Percentiles rank a stretch among this genome's conserved stretches.
Evolutionary conservation across 2,113 vertebrate genomes (phyloP).

Genomic region (Zosterops lateralis): DNA sequence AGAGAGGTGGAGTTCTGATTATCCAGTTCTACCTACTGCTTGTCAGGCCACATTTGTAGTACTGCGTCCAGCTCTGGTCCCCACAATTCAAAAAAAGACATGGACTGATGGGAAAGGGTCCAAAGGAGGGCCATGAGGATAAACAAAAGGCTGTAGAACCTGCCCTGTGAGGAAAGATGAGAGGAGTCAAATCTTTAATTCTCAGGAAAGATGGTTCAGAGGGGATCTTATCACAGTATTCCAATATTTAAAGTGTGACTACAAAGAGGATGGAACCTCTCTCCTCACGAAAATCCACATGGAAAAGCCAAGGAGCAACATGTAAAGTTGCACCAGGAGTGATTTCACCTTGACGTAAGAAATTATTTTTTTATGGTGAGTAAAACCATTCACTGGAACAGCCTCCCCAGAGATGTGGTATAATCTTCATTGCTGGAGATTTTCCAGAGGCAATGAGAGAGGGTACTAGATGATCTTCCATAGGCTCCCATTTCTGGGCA

Average conservation of each 20-base stretch:
- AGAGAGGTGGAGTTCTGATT: neutral
- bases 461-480: neutral
- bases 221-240: neutral
- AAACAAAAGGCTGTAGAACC: neutral
- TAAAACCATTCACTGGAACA: neutral
- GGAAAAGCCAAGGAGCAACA: neutral
- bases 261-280: neutral
- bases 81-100: neutral
- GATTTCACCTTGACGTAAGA: neutral
- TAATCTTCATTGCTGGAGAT: neutral
- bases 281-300: neutral
- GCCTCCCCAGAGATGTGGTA: neutral
- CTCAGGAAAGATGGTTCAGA: neutral
- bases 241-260: neutral
- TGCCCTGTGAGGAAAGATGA: neutral
- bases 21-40: fast-evolving
- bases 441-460: neutral
- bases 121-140: neutral
- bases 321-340: neutral
- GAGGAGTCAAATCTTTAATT: neutral
- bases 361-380: neutral
- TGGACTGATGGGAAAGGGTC: neutral
- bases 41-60: neutral
- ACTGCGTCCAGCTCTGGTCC: neutral
- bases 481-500: neutral